Evolutionary conservation across 2,797 vertebrate genomes (phyloP).

Genomic region (Furcifer pardalis): DNA sequence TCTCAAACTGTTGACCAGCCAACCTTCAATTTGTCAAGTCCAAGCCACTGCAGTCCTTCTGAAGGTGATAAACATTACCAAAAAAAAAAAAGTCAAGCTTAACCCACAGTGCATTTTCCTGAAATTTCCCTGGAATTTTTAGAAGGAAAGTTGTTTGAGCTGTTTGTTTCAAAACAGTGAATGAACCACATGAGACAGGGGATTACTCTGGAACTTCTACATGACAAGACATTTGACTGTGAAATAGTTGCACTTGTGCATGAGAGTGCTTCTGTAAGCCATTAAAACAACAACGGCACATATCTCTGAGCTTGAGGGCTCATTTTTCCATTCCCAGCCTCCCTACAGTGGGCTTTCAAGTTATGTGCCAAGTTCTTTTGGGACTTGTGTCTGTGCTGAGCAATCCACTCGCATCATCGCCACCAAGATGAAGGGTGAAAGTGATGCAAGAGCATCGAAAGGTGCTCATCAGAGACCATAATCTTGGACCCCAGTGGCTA

Average conservation of each 20-base stretch:
- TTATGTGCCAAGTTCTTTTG: conserved; percentile 1
- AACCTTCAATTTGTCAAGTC: too few species aligned
- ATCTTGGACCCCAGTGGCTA: neutral
- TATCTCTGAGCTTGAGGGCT: conserved; percentile 30
- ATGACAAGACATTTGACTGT: neutral
- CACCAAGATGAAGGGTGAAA: neutral
- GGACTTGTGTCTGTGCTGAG: conserved; percentile 10
- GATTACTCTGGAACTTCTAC: conserved; percentile 25
- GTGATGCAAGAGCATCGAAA: neutral
- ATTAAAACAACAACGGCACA: neutral
- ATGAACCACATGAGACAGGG: too few species aligned
- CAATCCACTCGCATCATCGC: conserved; percentile 22
- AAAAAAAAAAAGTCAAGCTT: neutral
- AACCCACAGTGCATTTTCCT: too few species aligned
- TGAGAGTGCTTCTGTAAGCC: neutral
- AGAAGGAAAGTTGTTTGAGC: too few species aligned
- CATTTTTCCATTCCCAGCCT: conserved; percentile 22
- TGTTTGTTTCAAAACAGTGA: neutral
- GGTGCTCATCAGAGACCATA: conserved; percentile 9
- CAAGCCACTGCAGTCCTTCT: too few species aligned
- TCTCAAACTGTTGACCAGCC: too few species aligned
- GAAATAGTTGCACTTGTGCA: conserved; percentile 24
- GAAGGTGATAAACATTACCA: too few species aligned
- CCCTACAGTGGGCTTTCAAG: neutral
- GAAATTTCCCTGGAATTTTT: too few species aligned